Percentiles rank a stretch among this genome's conserved stretches.
phyloP scores from a whole-genome alignment of 2,797 vertebrate species.

The Rhadinocentrus ornatus region DNA sequence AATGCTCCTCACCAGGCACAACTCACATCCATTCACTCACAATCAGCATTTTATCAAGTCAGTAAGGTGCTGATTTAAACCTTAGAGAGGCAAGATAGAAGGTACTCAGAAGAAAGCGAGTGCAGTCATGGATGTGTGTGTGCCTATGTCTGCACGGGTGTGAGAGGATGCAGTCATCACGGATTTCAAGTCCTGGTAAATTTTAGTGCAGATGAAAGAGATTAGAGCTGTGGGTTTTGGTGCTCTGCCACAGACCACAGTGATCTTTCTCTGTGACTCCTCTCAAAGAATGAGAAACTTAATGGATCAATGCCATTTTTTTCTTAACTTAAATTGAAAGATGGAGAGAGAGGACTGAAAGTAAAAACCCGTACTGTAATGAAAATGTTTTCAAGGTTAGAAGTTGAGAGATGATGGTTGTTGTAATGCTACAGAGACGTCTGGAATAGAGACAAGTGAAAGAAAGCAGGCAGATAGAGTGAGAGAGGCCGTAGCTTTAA shows the following conservation, averaged over 20 bases:
- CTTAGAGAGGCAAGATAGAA: constrained; percentile 21
- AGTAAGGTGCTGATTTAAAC: constrained; percentile 65
- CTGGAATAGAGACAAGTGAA: constrained; percentile 38
- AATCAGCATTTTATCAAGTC: constrained; percentile 68
- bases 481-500: constrained; percentile 41
- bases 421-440: constrained; percentile 14
- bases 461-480: constrained; percentile 47
- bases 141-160: constrained; percentile 31
- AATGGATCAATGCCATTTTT: constrained; percentile 57
- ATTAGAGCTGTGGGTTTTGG: constrained; percentile 59
- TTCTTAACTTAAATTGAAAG: constrained; percentile 37
- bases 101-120: constrained; percentile 37
- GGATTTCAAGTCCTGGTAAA: constrained; percentile 50
- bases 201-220: constrained; percentile 51
- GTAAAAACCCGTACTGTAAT: constrained; percentile 38
- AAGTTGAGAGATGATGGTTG: constrained; percentile 39
- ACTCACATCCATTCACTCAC: constrained; percentile 61
- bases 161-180: constrained; percentile 43
- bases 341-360: constrained; percentile 22
- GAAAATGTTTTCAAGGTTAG: constrained; percentile 42
- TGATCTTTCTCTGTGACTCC: constrained; percentile 47
- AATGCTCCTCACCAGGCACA: constrained; percentile 50
- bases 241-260: constrained; percentile 48
- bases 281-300: constrained; percentile 63
- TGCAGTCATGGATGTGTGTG: constrained; percentile 35